Conservation (phyloP, 1,140 invertebrate genomes). For the Drosophila sucinea region DNA sequence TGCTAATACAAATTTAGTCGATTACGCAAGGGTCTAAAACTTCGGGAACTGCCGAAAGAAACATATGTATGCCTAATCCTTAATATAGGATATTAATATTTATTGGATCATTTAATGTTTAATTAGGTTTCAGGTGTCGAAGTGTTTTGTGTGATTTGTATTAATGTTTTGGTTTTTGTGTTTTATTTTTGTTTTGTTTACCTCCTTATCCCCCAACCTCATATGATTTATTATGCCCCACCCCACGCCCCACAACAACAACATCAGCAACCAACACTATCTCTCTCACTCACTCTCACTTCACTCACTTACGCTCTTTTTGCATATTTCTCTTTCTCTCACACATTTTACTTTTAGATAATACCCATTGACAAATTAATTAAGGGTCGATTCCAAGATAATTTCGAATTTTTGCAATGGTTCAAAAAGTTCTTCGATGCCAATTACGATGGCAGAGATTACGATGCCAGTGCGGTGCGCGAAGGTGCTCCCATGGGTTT, state of each 20-base stretch:
- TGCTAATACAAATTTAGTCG: too few species aligned
- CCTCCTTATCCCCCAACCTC: background rate
- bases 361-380: constrained; percentile 95
- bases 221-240: background rate
- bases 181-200: background rate
- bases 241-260: background rate
- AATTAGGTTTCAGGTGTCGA: constrained; percentile 1
- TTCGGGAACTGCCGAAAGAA: background rate
- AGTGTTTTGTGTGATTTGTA: background rate
- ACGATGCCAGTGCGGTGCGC: constrained; percentile 93
- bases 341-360: constrained; percentile 87
- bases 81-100: background rate
- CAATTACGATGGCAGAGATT: constrained; percentile 96
- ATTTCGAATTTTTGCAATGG: constrained; percentile 99
- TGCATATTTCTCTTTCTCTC: constrained; percentile 72
- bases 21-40: background rate
- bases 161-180: background rate
- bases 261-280: background rate
- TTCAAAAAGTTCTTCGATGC: constrained; percentile 99
- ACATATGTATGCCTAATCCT: background rate
- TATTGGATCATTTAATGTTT: background rate
- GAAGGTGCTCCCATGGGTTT: constrained; percentile 92
- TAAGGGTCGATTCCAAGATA: constrained; percentile 98
- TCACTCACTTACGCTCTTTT: constrained; percentile 46
- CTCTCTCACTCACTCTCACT: constrained; percentile 24